phyloP scores from a whole-genome alignment of 2,797 vertebrate species.

The Acrossocheilus wenchowensis region DNA sequence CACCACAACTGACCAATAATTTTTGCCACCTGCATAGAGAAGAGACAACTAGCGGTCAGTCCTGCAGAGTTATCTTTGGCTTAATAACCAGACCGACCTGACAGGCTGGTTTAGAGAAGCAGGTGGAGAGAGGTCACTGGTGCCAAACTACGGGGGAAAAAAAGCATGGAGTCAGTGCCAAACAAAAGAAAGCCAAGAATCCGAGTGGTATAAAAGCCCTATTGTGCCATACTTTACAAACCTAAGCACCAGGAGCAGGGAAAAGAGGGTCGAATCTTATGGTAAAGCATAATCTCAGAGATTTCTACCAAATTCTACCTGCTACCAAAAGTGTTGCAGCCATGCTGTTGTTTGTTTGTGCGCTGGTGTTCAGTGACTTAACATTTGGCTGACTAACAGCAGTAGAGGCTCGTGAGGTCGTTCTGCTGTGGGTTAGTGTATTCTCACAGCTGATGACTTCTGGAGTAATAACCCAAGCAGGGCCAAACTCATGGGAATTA shows the following conservation, averaged over 20 bases:
- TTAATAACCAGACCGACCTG: slow-evolving; percentile 42
- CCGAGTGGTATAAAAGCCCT: slow-evolving; percentile 59
- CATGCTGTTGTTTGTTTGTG: slow-evolving; percentile 42
- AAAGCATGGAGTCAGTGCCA: slow-evolving; percentile 57
- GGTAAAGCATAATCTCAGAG: background rate
- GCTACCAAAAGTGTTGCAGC: slow-evolving; percentile 9
- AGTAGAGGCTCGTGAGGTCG: slow-evolving; percentile 38
- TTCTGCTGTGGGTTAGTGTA: slow-evolving; percentile 7
- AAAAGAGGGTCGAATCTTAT: slow-evolving; percentile 13
- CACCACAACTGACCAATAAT: background rate
- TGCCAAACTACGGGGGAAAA: background rate
- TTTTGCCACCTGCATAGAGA: background rate
- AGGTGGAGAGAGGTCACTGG: slow-evolving; percentile 37
- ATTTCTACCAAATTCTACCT: background rate
- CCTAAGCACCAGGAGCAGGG: background rate
- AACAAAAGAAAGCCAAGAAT: slow-evolving; percentile 59
- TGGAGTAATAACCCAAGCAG: background rate
- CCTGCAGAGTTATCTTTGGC: slow-evolving; percentile 1
- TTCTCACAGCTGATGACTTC: slow-evolving; percentile 27
- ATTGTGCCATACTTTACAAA: slow-evolving; percentile 61
- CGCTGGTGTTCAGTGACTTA: slow-evolving; percentile 36
- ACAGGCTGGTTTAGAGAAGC: slow-evolving; percentile 38
- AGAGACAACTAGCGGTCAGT: background rate
- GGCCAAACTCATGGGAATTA: slow-evolving; percentile 24
- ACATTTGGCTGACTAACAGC: slow-evolving; percentile 50